Evolutionary conservation across 1,140 invertebrate genomes (phyloP).

Genomic region (Caenorhabditis inopinata): DNA sequence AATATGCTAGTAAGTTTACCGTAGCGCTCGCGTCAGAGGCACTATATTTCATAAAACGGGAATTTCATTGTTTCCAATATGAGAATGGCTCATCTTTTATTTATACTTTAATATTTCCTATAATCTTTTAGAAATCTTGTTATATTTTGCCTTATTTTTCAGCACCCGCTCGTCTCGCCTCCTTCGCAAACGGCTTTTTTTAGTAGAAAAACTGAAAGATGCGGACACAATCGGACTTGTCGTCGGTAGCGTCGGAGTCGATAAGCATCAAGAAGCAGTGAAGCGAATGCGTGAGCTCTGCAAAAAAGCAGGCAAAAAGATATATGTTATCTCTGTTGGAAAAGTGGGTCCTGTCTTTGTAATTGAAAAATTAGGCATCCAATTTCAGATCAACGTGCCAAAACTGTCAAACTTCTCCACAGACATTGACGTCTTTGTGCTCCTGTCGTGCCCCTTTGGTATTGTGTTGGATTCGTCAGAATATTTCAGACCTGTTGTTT

Average conservation of each 20-base stretch:
- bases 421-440: constrained; percentile 51
- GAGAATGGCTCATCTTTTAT: too few relatives aligned
- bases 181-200: constrained; percentile 42
- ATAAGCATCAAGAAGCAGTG: constrained; percentile 43
- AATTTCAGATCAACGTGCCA: constrained; percentile 48
- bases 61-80: background rate
- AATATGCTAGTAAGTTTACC: background rate
- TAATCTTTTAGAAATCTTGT: constrained; percentile 20
- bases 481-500: constrained; percentile 48
- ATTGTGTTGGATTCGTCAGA: constrained; percentile 49
- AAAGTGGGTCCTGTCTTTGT: constrained; percentile 6
- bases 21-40: background rate
- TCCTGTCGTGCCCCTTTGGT: constrained; percentile 51
- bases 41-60: background rate
- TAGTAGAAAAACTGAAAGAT: constrained; percentile 43
- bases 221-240: constrained; percentile 43
- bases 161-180: constrained; percentile 31
- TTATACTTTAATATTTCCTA: background rate
- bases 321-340: constrained; percentile 51
- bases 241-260: constrained; percentile 37
- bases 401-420: constrained; percentile 51
- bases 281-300: constrained; percentile 47
- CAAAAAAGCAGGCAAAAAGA: constrained; percentile 46
- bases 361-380: background rate
- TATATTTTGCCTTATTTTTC: background rate